These are phyloP conservation scores for Melanostoma scalare DNA, from an alignment of 2,888 invertebrate genomes.

Conservation along the genomic window DNA sequence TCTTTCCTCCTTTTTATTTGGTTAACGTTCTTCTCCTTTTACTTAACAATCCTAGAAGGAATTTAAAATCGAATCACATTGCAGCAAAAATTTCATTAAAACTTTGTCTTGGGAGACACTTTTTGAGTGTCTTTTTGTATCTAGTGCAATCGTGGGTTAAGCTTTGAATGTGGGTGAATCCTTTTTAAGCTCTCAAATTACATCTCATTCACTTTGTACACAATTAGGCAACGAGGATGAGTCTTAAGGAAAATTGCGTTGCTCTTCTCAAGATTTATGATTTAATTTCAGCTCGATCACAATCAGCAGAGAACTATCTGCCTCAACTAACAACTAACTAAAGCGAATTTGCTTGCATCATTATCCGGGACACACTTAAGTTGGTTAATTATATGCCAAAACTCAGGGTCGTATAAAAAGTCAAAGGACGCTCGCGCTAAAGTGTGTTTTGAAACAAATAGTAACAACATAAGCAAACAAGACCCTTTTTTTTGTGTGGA, in stretches of 20 bases:
- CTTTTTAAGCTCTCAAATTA: slow-evolving; percentile 39
- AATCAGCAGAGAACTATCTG: slow-evolving; percentile 10
- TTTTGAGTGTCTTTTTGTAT: slow-evolving; percentile 6
- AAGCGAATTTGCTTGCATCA: slow-evolving; percentile 10
- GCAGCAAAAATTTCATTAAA: slow-evolving; percentile 72
- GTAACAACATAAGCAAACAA: slow-evolving; percentile 62
- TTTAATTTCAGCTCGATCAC: slow-evolving; percentile 19
- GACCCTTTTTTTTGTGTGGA: slow-evolving; percentile 34
- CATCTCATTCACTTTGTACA: slow-evolving; percentile 45
- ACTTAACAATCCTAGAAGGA: slow-evolving; percentile 34
- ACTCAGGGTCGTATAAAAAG: slow-evolving; percentile 48
- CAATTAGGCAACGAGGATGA: slow-evolving; percentile 46
- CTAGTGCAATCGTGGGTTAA: slow-evolving; percentile 36
- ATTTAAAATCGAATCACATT: slow-evolving; percentile 72
- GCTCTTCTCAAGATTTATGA: slow-evolving; percentile 33
- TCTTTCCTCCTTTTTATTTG: slow-evolving; percentile 19
- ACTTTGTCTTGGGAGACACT: slow-evolving; percentile 54
- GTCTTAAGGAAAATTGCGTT: slow-evolving; percentile 44
- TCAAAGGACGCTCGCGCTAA: slow-evolving; percentile 14
- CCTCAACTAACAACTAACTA: background rate
- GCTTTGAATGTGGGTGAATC: slow-evolving; percentile 12
- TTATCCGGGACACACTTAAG: slow-evolving; percentile 47
- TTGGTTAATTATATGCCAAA: slow-evolving; percentile 52
- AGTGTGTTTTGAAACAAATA: slow-evolving; percentile 61
- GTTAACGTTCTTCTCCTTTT: slow-evolving; percentile 7